phyloP scores from a whole-genome alignment of 2,113 vertebrate species.

The Morphnarchus princeps region DNA sequence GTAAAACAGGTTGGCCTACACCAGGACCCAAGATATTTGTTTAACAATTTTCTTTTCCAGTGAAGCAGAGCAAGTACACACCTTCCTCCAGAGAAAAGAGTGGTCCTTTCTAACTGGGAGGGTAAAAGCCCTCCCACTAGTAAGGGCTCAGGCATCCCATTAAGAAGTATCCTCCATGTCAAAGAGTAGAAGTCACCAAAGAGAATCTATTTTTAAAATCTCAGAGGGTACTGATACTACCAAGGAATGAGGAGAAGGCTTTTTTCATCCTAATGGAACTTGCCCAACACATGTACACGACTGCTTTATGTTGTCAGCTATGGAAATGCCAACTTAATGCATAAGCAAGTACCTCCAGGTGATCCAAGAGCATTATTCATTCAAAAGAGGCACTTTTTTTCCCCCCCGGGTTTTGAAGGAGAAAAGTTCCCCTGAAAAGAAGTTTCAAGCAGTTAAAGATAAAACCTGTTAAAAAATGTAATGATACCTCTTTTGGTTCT shows the following conservation, averaged over 20 bases:
- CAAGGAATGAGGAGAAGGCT: background rate
- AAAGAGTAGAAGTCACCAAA: background rate
- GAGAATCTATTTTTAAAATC: background rate
- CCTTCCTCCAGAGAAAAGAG: background rate
- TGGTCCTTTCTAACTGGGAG: too few relatives aligned
- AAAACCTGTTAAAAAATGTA: background rate
- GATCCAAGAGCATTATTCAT: background rate
- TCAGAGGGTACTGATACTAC: background rate
- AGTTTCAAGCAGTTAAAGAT: background rate
- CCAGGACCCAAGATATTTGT: fast-evolving
- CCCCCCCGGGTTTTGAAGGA: background rate
- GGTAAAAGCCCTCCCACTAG: fast-evolving
- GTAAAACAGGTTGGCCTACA: fast-evolving
- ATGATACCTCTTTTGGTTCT: constrained; percentile 46
- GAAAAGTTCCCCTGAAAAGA: background rate
- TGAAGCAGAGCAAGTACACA: background rate
- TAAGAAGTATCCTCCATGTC: fast-evolving
- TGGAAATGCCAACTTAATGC: fast-evolving
- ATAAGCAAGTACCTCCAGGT: background rate
- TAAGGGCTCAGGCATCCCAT: background rate
- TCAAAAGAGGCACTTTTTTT: fast-evolving
- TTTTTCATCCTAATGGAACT: background rate
- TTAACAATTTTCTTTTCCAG: background rate
- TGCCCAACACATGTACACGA: fast-evolving
- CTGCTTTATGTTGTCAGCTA: background rate